Evolutionary conservation across 37 sponge, comb jelly and placozoan species (phyloP), one percentile per base, ranked within the genome.

Genomic region (Chondrosia reniformis): DNA sequence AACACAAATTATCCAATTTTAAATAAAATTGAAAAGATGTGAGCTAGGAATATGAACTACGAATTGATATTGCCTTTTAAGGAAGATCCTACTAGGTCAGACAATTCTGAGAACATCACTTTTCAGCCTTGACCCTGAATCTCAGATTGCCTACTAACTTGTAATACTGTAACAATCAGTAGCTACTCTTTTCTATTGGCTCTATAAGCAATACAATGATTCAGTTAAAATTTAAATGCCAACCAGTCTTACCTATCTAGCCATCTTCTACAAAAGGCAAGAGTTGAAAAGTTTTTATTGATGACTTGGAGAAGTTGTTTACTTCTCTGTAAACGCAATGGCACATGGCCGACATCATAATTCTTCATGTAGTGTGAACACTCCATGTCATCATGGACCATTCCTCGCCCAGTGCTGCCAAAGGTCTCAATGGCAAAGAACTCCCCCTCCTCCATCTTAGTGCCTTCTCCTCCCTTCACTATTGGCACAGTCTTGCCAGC

Each of bases 331-430:
- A 90, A 63, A 2, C 99, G 84, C 32, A 98, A 86, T 3, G 99
- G 93, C 0, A 95, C 89, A 65, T 98, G 99, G 38, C 91, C 93
- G 15, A 84, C 75, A n/a, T 95, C 95, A 74, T 75, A 95, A 85
- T 93, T 86, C 85, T 98, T 98, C 99, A 98, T 98, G 81, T 98
- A 98, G 69, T 98, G 99, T 9, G 96, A 96, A 83, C 93, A 93
- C 58, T 98, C 99, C 91, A 98, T 87, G 82, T 95, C 99, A 55
- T 98, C 99, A 62, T 98, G 99, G 36, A 98, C 96, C 49, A 93
- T 41, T 0, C 99, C 99, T 52, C 75, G 62, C 25, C 95, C 99
- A 0, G 99, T 98, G 45, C 91, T 93, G 33, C 99, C 99, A 74
- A 98, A 98, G 9, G 99, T 98, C 73, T 98, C 99, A 41, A 98